Evolutionary conservation across 2,113 vertebrate species (phyloP).

Genomic region (Tursiops truncatus): DNA sequence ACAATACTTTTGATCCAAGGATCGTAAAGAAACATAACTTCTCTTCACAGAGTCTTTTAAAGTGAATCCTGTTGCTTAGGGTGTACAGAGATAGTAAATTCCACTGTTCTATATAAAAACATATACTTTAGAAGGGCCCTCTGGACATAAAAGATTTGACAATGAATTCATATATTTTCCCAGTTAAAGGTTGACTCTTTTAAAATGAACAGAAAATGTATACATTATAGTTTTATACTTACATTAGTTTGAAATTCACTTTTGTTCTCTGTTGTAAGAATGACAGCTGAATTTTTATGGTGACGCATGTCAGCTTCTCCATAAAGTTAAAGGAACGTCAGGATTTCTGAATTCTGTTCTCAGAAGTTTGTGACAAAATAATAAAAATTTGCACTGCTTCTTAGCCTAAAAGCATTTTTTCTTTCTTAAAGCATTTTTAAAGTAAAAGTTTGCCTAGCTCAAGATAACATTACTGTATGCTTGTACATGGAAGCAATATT

Average conservation of each 20-base stretch:
- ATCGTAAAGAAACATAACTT: not conserved
- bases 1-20: not conserved
- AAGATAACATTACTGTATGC: not conserved
- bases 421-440: conserved; percentile 21
- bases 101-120: not conserved
- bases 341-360: conserved; percentile 1
- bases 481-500: not conserved
- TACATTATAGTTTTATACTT: not conserved
- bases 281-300: not conserved
- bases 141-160: not conserved
- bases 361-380: not conserved
- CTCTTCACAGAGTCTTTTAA: not conserved
- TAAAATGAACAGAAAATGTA: conserved; percentile 29
- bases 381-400: not conserved
- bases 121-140: not conserved
- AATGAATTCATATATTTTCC: not conserved
- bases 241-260: conserved; percentile 34
- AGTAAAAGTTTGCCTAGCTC: conserved; percentile 20
- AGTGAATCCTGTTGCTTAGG: conserved; percentile 18
- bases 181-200: conserved; percentile 8
- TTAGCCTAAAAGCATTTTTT: conserved; percentile 9
- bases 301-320: not conserved
- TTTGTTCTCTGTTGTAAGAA: conserved; percentile 9
- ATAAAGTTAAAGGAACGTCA: conserved; percentile 15
- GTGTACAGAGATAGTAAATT: not conserved